Evolutionary conservation across 2,888 invertebrate species (phyloP), one percentile per base, ranked within the genome.

Genomic region (Strigamia crassipes): DNA sequence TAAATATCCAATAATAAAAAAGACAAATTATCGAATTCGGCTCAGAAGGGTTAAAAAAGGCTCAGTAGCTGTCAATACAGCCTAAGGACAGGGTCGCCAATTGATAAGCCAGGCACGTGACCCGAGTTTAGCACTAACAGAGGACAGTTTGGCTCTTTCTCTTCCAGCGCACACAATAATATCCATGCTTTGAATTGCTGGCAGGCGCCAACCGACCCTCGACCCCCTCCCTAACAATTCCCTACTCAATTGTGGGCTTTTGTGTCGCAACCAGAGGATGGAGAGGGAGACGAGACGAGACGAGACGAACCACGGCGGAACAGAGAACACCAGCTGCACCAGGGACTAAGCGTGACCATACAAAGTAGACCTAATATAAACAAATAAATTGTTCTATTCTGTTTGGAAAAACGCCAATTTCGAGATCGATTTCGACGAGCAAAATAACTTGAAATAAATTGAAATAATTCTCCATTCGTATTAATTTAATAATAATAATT

Each of bases 121-220:
- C 73, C 56, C 73, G 73, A 27, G 12, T 73, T 73, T 73, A 66
- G 5, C 21, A 21, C 21, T n/a, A 21, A 21, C 61, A 66, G 61
- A 66, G 73, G 73, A 27, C 73, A 73, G 73, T 73, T 73, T 73
- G 73, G 27, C 27, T 73, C 73, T 73, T 73, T 73, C 73, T 73
- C 73, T 73, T 18, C 4, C 10, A 18, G 61, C 61, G 9, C 21
- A 61, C 61, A 21, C 27, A 73, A 31, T 73, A 73, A 73, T 73
- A 73, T 73, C 73, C 73, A 73, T 73, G 73, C 15, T 31, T 73
- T 31, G 73, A 73, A 73, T 73, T 73, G 73, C 73, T 73, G 61
- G 27, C 73, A 73, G 73, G 73, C 73, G 73, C 73, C 73, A 73
- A 73, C 31, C 73, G 31, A 27, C 31, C 31, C 73, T 9, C 31